Conservation (phyloP, 2,888 invertebrate genomes). For the Cryptocephalus moraei region DNA sequence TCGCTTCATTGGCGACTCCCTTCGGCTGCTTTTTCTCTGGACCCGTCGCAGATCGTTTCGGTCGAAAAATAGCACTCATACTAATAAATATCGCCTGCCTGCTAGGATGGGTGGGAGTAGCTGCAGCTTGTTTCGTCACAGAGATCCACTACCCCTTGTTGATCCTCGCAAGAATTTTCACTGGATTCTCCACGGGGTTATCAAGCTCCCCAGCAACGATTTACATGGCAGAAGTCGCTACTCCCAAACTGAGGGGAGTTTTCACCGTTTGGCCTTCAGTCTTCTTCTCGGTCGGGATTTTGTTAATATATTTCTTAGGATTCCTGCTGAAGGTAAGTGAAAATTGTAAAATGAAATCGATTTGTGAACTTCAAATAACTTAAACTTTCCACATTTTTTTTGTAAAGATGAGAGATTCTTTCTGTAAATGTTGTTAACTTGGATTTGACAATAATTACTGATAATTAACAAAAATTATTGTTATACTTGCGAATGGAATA, state of each 20-base stretch:
- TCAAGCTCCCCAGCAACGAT: conserved; percentile 45
- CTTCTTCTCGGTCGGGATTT: conserved; percentile 42
- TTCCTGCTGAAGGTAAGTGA: conserved; percentile 37
- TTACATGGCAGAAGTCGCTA: conserved; percentile 45
- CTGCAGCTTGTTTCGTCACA: conserved; percentile 29
- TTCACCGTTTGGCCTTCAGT: conserved; percentile 47
- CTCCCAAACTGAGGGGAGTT: conserved; percentile 38
- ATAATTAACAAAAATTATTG: too few relatives aligned
- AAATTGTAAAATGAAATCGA: too few relatives aligned
- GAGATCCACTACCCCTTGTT: conserved; percentile 30
- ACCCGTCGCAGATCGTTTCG: conserved; percentile 41
- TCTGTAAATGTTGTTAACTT: too few relatives aligned
- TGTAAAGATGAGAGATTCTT: too few relatives aligned
- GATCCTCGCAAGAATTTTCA: conserved; percentile 39
- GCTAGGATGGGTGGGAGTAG: conserved; percentile 44
- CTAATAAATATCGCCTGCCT: conserved; percentile 40
- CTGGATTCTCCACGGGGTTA: conserved; percentile 43
- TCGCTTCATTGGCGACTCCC: conserved; percentile 45
- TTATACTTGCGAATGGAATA: too few relatives aligned
- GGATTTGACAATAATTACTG: too few relatives aligned
- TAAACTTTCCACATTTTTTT: too few relatives aligned
- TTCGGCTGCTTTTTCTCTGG: conserved; percentile 45
- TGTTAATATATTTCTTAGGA: conserved; percentile 44
- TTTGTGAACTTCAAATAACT: too few relatives aligned
- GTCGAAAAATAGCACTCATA: conserved; percentile 41